Percentiles rank a stretch among this genome's conserved stretches.
Evolutionary conservation across 2,888 invertebrate species (phyloP).

Genomic region (Cantharis rufa): DNA sequence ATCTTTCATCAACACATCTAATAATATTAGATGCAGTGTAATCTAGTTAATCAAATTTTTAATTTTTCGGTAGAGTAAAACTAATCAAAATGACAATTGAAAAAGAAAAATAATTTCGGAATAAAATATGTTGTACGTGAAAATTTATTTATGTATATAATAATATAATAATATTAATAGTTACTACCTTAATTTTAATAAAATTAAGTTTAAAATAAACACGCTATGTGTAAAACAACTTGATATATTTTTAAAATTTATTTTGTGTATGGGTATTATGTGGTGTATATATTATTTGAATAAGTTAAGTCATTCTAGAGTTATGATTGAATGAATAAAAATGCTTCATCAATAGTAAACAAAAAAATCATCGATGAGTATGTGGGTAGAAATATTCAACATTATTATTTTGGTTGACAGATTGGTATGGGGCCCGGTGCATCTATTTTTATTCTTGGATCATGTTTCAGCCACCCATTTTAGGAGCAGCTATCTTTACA

Average conservation of each 20-base stretch:
- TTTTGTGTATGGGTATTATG: neutral
- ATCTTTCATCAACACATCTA: neutral
- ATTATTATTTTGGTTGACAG: slow-evolving; percentile 44
- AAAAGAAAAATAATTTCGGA: too few species aligned
- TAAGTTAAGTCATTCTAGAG: neutral
- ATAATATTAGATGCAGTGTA: neutral
- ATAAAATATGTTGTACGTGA: too few species aligned
- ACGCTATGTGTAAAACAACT: neutral
- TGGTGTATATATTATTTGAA: neutral
- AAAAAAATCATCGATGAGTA: slow-evolving; percentile 11
- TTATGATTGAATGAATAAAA: neutral
- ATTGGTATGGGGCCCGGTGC: slow-evolving; percentile 49
- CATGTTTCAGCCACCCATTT: slow-evolving; percentile 69
- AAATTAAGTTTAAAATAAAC: neutral
- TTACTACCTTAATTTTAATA: neutral
- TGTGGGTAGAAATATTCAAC: slow-evolving; percentile 27
- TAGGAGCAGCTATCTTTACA: slow-evolving; percentile 64
- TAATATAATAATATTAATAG: neutral
- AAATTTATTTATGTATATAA: too few species aligned
- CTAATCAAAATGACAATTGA: too few species aligned
- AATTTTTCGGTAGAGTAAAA: neutral
- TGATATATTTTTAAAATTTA: neutral
- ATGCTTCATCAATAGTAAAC: neutral
- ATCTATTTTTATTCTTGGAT: slow-evolving; percentile 64
- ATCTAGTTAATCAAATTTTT: neutral